Percentiles rank a stretch among this genome's conserved stretches.
These are phyloP conservation scores for Myrmophylax atrothorax DNA, from an alignment of 2,113 vertebrate species.

Conservation along the genomic window DNA sequence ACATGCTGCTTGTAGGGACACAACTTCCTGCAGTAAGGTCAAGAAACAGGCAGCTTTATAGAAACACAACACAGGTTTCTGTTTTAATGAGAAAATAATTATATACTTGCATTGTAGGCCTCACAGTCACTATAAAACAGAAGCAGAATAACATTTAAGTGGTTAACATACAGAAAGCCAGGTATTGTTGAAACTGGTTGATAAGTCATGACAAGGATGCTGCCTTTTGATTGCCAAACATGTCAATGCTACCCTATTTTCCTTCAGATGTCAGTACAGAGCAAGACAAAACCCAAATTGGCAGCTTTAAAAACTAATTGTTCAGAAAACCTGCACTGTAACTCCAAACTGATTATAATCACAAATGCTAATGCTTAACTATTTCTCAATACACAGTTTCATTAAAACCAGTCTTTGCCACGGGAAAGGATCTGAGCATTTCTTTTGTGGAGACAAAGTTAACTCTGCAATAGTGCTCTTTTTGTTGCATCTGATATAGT, in stretches of 20 bases:
- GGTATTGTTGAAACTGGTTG: constrained; percentile 64
- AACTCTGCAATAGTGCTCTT: constrained; percentile 68
- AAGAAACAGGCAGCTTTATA: constrained; percentile 9
- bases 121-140: constrained; percentile 91
- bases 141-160: constrained; percentile 88
- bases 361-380: constrained; percentile 74
- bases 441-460: constrained; percentile 69
- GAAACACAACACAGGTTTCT: constrained; percentile 77
- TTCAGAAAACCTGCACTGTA: constrained; percentile 68
- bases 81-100: constrained; percentile 99
- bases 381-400: constrained; percentile 68
- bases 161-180: constrained; percentile 87
- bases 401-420: constrained; percentile 72
- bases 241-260: constrained; percentile 41
- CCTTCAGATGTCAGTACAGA: constrained; percentile 43
- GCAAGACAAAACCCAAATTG: constrained; percentile 58
- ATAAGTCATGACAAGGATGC: constrained; percentile 66
- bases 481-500: constrained; percentile 18
- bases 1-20: background rate
- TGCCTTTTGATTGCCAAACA: constrained; percentile 52
- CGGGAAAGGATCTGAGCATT: constrained; percentile 50
- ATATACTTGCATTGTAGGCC: constrained; percentile 88
- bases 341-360: constrained; percentile 66
- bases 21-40: background rate
- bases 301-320: constrained; percentile 64